Evolutionary conservation across 1,140 invertebrate genomes (phyloP).

Genomic region (Sycophila sp.): DNA sequence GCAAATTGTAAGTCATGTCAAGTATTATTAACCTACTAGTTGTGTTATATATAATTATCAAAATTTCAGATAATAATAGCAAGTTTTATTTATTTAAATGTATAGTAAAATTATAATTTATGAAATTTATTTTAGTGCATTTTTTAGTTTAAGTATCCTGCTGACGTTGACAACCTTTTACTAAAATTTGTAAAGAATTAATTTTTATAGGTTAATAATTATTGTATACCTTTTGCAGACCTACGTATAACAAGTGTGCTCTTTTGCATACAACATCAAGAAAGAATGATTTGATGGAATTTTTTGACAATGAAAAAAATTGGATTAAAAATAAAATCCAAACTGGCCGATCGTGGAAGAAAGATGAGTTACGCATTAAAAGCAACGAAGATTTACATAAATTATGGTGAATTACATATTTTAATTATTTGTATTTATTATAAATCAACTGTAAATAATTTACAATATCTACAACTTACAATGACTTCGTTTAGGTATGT

Average conservation of each 20-base stretch:
- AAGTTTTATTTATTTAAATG: too few species aligned
- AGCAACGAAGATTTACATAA: conserved; percentile 97
- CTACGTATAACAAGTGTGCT: not conserved
- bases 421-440: not conserved
- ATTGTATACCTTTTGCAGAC: not conserved
- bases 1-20: too few species aligned
- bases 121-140: too few species aligned
- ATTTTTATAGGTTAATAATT: conserved; percentile 13
- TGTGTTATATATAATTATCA: too few species aligned
- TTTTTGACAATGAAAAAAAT: conserved; percentile 91
- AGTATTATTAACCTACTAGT: too few species aligned
- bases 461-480: not conserved
- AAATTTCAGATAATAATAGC: too few species aligned
- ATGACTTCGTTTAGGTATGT: conserved; percentile 79
- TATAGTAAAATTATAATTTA: too few species aligned
- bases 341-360: conserved; percentile 88
- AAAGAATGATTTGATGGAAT: conserved; percentile 79
- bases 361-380: conserved; percentile 93
- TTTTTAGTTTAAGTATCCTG: not conserved
- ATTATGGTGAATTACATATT: conserved; percentile 79
- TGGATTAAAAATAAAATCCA: conserved; percentile 83
- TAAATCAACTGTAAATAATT: not conserved
- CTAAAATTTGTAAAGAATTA: not conserved
- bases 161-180: not conserved
- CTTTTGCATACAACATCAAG: conserved; percentile 62